Conservation (phyloP, 2,888 invertebrate species). For the Mythimna pallens region DNA sequence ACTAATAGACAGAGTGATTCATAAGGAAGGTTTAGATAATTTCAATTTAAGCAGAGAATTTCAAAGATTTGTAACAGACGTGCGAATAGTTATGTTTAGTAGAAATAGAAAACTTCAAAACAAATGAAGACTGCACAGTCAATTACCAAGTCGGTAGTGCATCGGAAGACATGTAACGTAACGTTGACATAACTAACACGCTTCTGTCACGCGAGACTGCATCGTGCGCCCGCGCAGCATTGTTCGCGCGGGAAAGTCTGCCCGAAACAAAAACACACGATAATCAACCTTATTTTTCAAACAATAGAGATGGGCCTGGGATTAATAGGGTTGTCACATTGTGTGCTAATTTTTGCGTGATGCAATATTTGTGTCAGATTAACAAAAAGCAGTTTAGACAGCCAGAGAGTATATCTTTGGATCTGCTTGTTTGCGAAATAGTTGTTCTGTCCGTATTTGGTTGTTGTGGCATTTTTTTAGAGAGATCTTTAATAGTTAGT, state of each 20-base stretch:
- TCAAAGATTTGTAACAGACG: too few relatives aligned
- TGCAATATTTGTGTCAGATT: conserved; percentile 64
- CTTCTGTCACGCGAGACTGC: conserved; percentile 64
- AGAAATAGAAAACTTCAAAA: conserved; percentile 8
- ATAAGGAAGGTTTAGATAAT: too few relatives aligned
- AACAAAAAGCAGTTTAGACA: conserved; percentile 56
- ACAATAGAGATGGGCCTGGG: conserved; percentile 1
- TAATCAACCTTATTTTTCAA: conserved; percentile 11
- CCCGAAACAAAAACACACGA: conserved; percentile 19
- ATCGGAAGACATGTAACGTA: conserved; percentile 65
- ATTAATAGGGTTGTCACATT: conserved; percentile 35
- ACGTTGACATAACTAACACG: conserved; percentile 70
- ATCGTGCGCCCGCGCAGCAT: conserved; percentile 57
- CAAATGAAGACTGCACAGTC: conserved; percentile 8
- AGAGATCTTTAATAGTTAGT: conserved; percentile 3
- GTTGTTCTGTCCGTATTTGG: conserved; percentile 28
- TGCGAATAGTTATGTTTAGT: not conserved
- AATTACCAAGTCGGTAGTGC: conserved; percentile 46
- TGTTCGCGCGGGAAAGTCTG: conserved; percentile 58
- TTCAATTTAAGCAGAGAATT: too few relatives aligned
- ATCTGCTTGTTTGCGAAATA: conserved; percentile 43
- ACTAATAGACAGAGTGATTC: too few relatives aligned
- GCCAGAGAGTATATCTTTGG: conserved; percentile 25
- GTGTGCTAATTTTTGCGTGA: conserved; percentile 60
- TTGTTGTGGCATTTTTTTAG: conserved; percentile 3